phyloP scores from a whole-genome alignment of 2,888 invertebrate species.

The Himalopsyche anomala region DNA sequence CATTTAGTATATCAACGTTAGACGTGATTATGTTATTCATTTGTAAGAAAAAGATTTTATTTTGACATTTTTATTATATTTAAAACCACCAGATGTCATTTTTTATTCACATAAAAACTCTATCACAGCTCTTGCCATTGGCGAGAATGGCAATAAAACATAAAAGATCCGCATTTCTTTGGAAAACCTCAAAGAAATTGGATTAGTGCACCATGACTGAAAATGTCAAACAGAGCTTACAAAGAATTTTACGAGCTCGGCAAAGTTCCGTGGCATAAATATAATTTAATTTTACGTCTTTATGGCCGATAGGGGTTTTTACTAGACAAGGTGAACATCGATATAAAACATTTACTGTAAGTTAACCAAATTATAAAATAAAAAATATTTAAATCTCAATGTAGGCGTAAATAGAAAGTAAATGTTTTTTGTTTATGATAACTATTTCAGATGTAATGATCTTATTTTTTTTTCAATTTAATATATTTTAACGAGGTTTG shows the following conservation, averaged over 20 bases:
- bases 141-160: slow-evolving; percentile 36
- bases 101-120: slow-evolving; percentile 37
- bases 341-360: not conserved
- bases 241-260: slow-evolving; percentile 56
- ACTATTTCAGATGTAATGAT: no score
- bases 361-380: not conserved
- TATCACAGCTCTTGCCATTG: slow-evolving; percentile 27
- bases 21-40: no score
- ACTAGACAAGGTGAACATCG: slow-evolving; percentile 40
- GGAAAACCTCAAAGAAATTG: slow-evolving; percentile 54
- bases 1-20: no score
- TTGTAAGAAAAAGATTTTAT: not conserved
- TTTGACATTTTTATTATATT: not conserved
- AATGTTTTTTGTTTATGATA: not conserved
- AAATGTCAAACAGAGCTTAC: slow-evolving; percentile 62
- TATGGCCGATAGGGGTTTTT: slow-evolving; percentile 57
- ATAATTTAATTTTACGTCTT: slow-evolving; percentile 64
- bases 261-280: slow-evolving; percentile 60
- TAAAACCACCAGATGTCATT: not conserved
- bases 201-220: slow-evolving; percentile 59
- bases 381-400: not conserved
- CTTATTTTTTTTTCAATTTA: no score
- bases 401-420: not conserved
- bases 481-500: no score
- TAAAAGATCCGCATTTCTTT: slow-evolving; percentile 40